These are phyloP conservation scores for Chrysoperla carnea DNA, from an alignment of 1,140 invertebrate species.

Conservation along the genomic window DNA sequence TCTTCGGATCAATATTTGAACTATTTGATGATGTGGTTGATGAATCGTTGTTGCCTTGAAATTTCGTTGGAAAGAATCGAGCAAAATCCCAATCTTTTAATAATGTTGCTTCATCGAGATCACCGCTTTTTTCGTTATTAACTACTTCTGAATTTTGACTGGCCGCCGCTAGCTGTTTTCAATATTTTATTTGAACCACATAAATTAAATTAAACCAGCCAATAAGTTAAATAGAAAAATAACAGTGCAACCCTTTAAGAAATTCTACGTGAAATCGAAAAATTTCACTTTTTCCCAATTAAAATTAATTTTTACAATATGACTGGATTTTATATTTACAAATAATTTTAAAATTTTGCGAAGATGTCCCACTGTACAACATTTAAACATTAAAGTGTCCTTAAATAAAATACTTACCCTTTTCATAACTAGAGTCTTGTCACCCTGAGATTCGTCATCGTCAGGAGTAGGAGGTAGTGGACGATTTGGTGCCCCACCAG, in stretches of 20 bases:
- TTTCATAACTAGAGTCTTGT: conserved; percentile 78
- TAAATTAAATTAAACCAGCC: background rate
- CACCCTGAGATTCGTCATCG: conserved; percentile 61
- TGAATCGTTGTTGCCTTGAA: conserved; percentile 20
- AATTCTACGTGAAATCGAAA: too few relatives aligned
- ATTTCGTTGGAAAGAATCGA: conserved; percentile 52
- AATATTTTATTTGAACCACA: background rate
- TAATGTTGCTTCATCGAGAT: conserved; percentile 50
- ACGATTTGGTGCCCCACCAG: conserved; percentile 66
- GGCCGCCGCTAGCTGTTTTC: conserved; percentile 18
- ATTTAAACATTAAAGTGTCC: background rate
- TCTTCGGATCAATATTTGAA: conserved; percentile 21
- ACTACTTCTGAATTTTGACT: conserved; percentile 13
- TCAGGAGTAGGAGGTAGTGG: conserved; percentile 87
- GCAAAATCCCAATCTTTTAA: conserved; percentile 71
- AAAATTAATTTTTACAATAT: too few relatives aligned
- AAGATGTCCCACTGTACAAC: too few relatives aligned
- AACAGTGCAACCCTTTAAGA: too few relatives aligned
- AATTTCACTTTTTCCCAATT: too few relatives aligned
- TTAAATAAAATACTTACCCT: conserved; percentile 44
- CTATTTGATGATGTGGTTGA: conserved; percentile 14
- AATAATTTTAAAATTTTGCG: too few relatives aligned
- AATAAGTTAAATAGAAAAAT: background rate
- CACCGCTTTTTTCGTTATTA: conserved; percentile 19
- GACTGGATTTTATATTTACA: too few relatives aligned